A percentile compares a stretch with the other conserved stretches of the same genome.
Conservation (phyloP, 2,888 invertebrate species). For the Stenichneumon culpator region DNA sequence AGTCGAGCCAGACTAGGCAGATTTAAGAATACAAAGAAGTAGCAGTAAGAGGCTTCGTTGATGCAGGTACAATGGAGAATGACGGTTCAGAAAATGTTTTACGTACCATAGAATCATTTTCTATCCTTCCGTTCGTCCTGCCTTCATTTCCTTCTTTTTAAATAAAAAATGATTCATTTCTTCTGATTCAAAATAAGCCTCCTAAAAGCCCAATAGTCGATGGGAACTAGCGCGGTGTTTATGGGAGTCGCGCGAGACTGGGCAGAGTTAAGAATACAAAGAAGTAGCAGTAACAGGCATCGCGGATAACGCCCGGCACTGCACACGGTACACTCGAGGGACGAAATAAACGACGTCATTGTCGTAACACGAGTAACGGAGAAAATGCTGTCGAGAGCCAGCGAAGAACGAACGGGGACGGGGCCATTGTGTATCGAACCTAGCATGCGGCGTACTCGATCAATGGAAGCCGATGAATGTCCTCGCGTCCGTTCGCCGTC, state of each 20-base stretch:
- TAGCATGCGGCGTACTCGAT: constrained; percentile 66
- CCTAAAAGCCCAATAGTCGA: neutral
- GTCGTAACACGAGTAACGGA: constrained; percentile 59
- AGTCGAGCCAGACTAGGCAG: constrained; percentile 44
- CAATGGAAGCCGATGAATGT: constrained; percentile 77
- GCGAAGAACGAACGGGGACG: constrained; percentile 66
- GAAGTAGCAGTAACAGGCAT: constrained; percentile 44
- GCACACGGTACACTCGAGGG: constrained; percentile 29
- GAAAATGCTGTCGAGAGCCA: constrained; percentile 66
- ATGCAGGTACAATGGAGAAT: neutral
- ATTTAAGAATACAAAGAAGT: constrained; percentile 63
- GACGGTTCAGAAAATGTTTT: too few relatives aligned
- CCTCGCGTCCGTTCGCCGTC: constrained; percentile 70
- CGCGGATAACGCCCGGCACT: neutral
- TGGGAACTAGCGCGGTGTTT: constrained; percentile 46
- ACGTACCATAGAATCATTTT: too few relatives aligned
- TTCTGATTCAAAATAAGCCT: neutral
- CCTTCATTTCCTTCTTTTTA: too few relatives aligned
- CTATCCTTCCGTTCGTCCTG: too few relatives aligned
- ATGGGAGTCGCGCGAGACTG: constrained; percentile 49
- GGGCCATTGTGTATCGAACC: constrained; percentile 77
- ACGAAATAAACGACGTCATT: constrained; percentile 66
- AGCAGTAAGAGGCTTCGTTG: constrained; percentile 23
- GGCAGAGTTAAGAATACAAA: constrained; percentile 62
- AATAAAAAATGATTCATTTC: constrained; percentile 9